Base-by-base conservation (phyloP, 2,797 vertebrate genomes). In the Etheostoma nigrum region DNA sequence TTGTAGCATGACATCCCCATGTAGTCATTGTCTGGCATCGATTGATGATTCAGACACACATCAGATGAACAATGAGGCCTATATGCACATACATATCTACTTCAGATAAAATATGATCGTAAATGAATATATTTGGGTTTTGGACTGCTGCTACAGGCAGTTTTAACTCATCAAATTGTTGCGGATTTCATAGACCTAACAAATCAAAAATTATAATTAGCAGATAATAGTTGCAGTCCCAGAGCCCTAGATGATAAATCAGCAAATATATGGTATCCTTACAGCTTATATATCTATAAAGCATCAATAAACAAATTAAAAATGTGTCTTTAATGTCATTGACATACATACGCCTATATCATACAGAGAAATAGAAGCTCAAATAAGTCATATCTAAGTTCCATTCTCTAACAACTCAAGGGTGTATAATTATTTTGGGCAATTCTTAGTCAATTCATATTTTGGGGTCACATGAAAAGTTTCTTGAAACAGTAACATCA, bases 1-100 rank as follows among this genome's bases (percentile, higher is more conserved):
- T 15, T 65, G 67, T 59, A 59, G 82, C 59, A 84, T 92, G 91
- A 91, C 65, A 83, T 92, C 88, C 91, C 69, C 76, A 23, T 87
- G 80, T 70, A 78, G 71, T 78, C 79, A 79, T n/a, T 59, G 72
- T 79, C 76, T 87, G 80, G 55, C 71, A 83, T 47, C 76, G 84
- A 89, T 54, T 88, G 80, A 86, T 83, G 74, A 12, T 59, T 47
- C 74, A 74, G 62, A 72, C 47, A 51, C 48, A 62, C 61, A 58
- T 23, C n/a, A 9, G 12, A 58, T 19, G 71, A 79, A 81, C 79
- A 84, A 76, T 79, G 49, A 70, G 33, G 44, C 27, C 14, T 49
- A n/a, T 15, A 5, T 55, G 42, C 53, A 59, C 48, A 65, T 4
- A 16, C 9, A 49, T 61, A 14, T 59, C 19, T 44, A n/a, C 33